phyloP scores from a whole-genome alignment of 2,113 vertebrate species.

The Coregonus clupeaformis region DNA sequence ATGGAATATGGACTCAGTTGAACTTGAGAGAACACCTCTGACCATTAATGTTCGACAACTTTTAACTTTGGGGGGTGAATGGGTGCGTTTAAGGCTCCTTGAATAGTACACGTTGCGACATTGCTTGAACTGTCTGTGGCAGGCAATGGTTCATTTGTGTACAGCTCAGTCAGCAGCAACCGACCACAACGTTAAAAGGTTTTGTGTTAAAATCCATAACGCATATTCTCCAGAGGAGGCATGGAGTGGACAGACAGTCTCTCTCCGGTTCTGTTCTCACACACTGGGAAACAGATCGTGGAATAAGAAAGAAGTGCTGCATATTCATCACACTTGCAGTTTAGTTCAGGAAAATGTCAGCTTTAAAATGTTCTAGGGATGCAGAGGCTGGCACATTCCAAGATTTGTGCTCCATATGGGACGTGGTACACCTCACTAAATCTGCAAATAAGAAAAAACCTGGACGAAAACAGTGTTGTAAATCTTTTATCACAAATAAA shows the following conservation, averaged over 20 bases:
- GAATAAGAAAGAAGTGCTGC: conserved; percentile 60
- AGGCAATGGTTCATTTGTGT: conserved; percentile 48
- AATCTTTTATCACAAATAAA: conserved; percentile 66
- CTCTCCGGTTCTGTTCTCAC: conserved; percentile 48
- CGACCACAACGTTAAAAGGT: conserved; percentile 40
- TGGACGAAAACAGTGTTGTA: conserved; percentile 59
- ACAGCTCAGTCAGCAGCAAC: conserved; percentile 24
- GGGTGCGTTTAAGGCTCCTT: neutral
- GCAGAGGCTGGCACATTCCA: conserved; percentile 72
- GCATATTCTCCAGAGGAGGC: conserved; percentile 49
- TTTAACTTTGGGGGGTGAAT: conserved; percentile 1
- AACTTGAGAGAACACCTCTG: neutral
- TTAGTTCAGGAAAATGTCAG: conserved; percentile 71
- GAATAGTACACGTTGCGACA: conserved; percentile 22
- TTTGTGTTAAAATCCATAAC: conserved; percentile 44
- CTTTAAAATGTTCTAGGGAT: conserved; percentile 59
- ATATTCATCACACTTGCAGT: conserved; percentile 68
- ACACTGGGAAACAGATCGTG: conserved; percentile 53
- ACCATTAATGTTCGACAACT: conserved; percentile 24
- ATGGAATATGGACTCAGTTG: neutral
- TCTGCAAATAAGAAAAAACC: conserved; percentile 48
- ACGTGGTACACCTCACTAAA: conserved; percentile 55
- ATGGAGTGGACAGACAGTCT: conserved; percentile 38
- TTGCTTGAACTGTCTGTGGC: conserved; percentile 36
- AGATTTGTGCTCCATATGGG: conserved; percentile 58